These are phyloP conservation scores for Sycophaga agraensis DNA, from an alignment of 1,140 invertebrate species.

Conservation along the genomic window DNA sequence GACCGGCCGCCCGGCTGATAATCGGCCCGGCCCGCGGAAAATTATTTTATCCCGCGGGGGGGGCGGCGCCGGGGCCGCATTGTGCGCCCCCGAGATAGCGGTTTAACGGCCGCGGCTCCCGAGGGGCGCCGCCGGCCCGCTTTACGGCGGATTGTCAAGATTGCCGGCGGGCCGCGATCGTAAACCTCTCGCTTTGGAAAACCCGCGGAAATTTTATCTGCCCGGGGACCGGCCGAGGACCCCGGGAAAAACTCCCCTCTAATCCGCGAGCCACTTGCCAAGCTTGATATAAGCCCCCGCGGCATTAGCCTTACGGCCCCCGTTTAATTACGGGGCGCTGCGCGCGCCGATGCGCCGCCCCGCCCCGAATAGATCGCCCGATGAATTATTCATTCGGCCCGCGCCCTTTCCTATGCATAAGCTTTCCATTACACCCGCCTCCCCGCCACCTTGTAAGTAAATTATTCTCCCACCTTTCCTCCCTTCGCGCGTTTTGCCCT, in stretches of 20 bases:
- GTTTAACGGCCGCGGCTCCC: constrained; percentile 12
- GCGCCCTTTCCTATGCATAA: no score
- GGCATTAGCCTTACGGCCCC: neutral
- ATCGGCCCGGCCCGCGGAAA: neutral
- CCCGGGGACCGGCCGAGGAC: neutral
- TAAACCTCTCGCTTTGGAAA: constrained; percentile 28
- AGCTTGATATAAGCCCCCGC: constrained; percentile 8
- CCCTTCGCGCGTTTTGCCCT: no score
- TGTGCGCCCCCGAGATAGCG: constrained; percentile 12
- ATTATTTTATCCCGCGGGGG: constrained; percentile 6
- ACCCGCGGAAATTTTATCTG: constrained; percentile 25
- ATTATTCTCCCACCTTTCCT: no score
- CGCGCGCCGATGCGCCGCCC: no score
- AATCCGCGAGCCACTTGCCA: constrained; percentile 18
- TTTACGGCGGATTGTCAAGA: constrained; percentile 27
- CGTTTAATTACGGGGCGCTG: constrained; percentile 28
- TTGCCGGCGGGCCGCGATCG: constrained; percentile 18
- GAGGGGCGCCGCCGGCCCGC: neutral
- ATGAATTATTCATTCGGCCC: no score
- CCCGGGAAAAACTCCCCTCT: constrained; percentile 11
- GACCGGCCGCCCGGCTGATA: neutral
- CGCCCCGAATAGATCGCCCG: no score
- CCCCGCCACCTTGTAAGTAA: no score
- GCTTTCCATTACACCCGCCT: no score
- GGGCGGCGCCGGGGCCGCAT: neutral